A percentile compares a stretch with the other conserved stretches of the same genome.
Conservation (phyloP, 2,888 invertebrate genomes). For the Melieria picta region DNA sequence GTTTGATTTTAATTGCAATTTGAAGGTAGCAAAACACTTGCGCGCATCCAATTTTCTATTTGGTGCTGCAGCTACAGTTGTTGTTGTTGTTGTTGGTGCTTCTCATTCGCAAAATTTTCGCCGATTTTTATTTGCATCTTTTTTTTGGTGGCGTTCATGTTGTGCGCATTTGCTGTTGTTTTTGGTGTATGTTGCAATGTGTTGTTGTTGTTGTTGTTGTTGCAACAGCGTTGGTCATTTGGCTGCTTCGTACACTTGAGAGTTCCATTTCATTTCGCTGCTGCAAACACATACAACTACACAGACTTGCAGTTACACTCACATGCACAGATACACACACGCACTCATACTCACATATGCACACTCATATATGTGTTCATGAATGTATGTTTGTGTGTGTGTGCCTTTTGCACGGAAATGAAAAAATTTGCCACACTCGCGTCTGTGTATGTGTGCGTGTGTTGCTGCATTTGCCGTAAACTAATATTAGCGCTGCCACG, state of each 20-base stretch:
- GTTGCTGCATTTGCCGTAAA: constrained; percentile 24
- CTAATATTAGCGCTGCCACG: constrained; percentile 21
- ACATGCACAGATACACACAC: neutral
- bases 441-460: constrained; percentile 4
- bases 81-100: constrained; percentile 19
- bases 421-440: neutral
- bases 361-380: neutral
- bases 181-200: neutral
- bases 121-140: no score
- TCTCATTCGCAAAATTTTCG: neutral
- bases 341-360: no score
- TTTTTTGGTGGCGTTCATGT: no score
- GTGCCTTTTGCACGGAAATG: constrained; percentile 6
- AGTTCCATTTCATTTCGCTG: constrained; percentile 44
- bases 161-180: neutral
- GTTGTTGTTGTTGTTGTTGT: neutral
- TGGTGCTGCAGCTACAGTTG: neutral
- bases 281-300: constrained; percentile 36
- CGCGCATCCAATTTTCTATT: constrained; percentile 19
- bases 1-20: constrained; percentile 45
- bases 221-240: constrained; percentile 32
- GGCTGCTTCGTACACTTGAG: constrained; percentile 38
- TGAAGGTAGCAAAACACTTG: constrained; percentile 40
- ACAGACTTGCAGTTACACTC: neutral
- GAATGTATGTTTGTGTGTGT: neutral